These are phyloP conservation scores for Staurois parvus DNA, from an alignment of 2,797 vertebrate genomes.

Conservation along the genomic window DNA sequence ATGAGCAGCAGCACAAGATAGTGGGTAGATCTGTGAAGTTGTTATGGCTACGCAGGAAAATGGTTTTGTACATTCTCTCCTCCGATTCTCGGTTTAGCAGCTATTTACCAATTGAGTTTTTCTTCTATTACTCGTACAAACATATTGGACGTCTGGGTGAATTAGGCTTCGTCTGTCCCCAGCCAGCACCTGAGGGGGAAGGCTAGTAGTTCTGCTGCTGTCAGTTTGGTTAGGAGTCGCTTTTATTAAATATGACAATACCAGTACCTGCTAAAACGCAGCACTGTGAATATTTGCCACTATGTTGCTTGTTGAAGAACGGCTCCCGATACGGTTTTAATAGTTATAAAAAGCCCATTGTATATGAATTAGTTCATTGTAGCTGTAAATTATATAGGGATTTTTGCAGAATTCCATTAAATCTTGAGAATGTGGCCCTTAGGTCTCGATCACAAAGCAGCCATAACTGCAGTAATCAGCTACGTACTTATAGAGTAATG, in stretches of 20 bases:
- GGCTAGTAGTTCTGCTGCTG: conserved; percentile 22
- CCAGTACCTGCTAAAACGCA: conserved; percentile 29
- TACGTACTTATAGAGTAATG: too few relatives aligned
- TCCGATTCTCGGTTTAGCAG: conserved; percentile 14
- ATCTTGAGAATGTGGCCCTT: too few relatives aligned
- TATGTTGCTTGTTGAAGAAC: not conserved
- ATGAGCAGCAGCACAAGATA: not conserved
- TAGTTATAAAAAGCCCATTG: too few relatives aligned
- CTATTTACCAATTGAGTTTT: not conserved
- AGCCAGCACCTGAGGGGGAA: conserved; percentile 25
- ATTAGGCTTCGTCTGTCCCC: conserved; percentile 6
- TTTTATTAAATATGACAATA: conserved; percentile 12
- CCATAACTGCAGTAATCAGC: too few relatives aligned
- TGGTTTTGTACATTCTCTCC: not conserved
- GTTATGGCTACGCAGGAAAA: conserved; percentile 50
- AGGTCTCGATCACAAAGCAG: too few relatives aligned
- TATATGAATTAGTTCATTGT: too few relatives aligned
- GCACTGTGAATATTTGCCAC: conserved; percentile 37
- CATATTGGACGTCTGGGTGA: conserved; percentile 3
- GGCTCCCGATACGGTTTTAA: not conserved
- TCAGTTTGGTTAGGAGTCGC: conserved; percentile 7
- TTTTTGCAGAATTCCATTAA: too few relatives aligned
- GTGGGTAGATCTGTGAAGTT: conserved; percentile 21
- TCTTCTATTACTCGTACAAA: conserved; percentile 5
- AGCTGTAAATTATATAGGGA: too few relatives aligned